Conservation (phyloP, 2,888 invertebrate genomes). For the Agapostemon virescens region DNA sequence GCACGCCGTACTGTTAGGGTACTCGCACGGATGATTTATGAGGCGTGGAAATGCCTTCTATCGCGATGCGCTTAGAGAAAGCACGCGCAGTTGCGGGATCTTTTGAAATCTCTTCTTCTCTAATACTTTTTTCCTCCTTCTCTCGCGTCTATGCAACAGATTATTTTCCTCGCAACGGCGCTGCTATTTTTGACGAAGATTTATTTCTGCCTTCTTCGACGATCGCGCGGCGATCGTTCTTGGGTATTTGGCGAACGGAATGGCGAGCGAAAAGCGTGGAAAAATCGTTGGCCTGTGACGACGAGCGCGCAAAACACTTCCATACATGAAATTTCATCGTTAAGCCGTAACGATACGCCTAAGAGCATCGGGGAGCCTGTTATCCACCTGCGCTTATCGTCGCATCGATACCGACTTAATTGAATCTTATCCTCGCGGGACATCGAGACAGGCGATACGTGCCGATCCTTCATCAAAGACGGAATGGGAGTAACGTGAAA, state of each 20-base stretch:
- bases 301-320: background rate
- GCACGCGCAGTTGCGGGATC: background rate
- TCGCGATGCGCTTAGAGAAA: background rate
- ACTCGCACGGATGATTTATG: constrained; percentile 2
- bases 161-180: background rate
- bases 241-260: background rate
- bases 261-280: background rate
- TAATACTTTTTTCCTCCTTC: background rate
- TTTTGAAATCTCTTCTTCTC: background rate
- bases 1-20: background rate
- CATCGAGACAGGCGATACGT: constrained; percentile 53
- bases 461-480: constrained; percentile 61
- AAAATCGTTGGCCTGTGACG: background rate
- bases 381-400: constrained; percentile 40
- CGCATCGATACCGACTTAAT: constrained; percentile 54
- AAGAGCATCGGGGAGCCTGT: constrained; percentile 7
- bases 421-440: constrained; percentile 60
- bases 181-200: too few species aligned
- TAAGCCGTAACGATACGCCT: constrained; percentile 21
- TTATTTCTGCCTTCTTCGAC: too few species aligned
- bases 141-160: too few species aligned
- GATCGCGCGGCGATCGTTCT: too few species aligned
- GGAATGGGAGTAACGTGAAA: constrained; percentile 66
- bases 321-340: constrained; percentile 25
- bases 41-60: background rate